Evolutionary conservation across 2,888 invertebrate genomes (phyloP), one percentile per base, ranked within the genome.

Genomic region (Neuroscelio doddi): DNA sequence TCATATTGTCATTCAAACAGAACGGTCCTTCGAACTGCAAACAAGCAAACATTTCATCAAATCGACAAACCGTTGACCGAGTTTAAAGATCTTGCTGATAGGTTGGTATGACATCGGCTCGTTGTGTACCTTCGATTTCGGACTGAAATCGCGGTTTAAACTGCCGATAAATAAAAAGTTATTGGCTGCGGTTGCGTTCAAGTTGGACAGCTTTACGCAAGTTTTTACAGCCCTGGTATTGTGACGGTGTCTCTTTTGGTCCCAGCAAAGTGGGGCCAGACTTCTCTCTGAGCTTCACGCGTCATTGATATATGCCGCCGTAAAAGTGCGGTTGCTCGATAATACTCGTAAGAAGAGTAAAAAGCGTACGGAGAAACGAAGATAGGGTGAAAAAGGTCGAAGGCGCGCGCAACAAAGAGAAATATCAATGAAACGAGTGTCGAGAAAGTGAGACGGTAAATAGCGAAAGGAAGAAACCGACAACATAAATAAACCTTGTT

Each of bases 251-350:
- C 41, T 47, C 46, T 55, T 52, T 61, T 64, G 38, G 49, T 27
- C 41, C 53, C 42, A 41, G 24, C 50, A 45, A 41, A 34, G 36
- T 29, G n/a, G 34, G 47, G 15, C 42, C 36, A 45, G 58, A 52
- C 26, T 45, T 52, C 44, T 39, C 39, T 30, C 56, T 51, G 36
- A 47, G 34, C 44, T 32, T 36, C 44, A 30, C 47, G 45, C 46
- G 47, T 53, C 66, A 78, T 76, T 78, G 77, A 78, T 78, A 78
- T 78, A 78, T 70, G 70, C 73, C 77, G 76, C 75, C 73, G 71
- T 77, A 78, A 78, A 78, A 73, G 75, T 72, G 56, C 62, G 62
- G 62, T 46, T 62, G 63, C 47, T 41, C 52, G 44, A 51, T 63
- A 63, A 52, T 63, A 57, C 52, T 32, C 42, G 47, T 51, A 63